Percentiles rank a stretch among this genome's conserved stretches.
phyloP scores from a whole-genome alignment of 2,888 invertebrate genomes.

The Galeopsomyia nigrocyanea region DNA sequence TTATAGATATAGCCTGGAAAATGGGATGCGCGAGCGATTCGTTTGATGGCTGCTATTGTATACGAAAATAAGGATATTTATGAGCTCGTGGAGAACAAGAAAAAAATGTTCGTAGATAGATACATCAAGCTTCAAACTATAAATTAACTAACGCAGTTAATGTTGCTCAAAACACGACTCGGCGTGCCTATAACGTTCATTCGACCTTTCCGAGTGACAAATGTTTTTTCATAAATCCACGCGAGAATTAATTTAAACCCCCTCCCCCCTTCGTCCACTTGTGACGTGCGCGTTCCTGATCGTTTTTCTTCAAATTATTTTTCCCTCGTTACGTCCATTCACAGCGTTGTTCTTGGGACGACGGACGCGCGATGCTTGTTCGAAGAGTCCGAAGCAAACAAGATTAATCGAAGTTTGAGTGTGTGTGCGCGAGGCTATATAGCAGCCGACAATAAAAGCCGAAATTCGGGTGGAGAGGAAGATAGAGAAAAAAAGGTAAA shows the following conservation, averaged over 20 bases:
- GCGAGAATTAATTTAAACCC: slow-evolving; percentile 2
- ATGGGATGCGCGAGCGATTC: too few species aligned
- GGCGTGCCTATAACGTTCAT: not conserved
- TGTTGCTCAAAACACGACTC: not conserved
- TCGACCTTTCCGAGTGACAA: slow-evolving; percentile 24
- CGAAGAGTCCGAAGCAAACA: not conserved
- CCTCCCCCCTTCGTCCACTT: not conserved
- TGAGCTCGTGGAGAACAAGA: not conserved
- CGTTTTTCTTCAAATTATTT: not conserved
- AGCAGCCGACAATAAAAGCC: slow-evolving; percentile 1
- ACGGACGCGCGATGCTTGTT: not conserved
- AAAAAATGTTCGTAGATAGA: not conserved
- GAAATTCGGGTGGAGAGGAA: not conserved
- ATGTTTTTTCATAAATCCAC: slow-evolving; percentile 15
- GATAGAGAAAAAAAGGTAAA: slow-evolving; percentile 8
- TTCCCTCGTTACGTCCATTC: not conserved
- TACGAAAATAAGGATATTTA: too few species aligned
- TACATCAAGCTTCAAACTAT: not conserved
- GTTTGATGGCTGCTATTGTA: too few species aligned
- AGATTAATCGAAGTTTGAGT: slow-evolving; percentile 27
- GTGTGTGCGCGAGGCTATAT: slow-evolving; percentile 1
- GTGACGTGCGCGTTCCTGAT: not conserved
- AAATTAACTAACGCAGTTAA: slow-evolving; percentile 18
- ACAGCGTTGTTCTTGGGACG: too few species aligned
- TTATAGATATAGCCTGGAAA: too few species aligned